Evolutionary conservation across 2,888 invertebrate genomes (phyloP), one percentile per base, ranked within the genome.

Genomic region (Panorpa germanica): DNA sequence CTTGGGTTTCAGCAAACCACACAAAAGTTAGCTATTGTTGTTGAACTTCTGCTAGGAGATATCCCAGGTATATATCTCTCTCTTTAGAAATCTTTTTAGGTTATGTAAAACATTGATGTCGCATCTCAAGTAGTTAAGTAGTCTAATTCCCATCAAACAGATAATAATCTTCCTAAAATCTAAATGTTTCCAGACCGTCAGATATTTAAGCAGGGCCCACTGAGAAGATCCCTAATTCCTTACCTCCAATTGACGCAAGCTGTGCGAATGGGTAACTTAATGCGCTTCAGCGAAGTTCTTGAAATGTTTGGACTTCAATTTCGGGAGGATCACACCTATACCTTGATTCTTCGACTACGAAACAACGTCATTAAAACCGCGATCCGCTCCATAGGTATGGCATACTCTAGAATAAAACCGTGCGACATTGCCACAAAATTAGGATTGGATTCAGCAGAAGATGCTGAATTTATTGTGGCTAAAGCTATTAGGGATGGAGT

Each of bases 331-430:
- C 70, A 76, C 43, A 85, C 83, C 0, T 76, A 74, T 43, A 77
- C 80, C 7, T 53, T 85, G 31, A 82, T 85, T 42, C 57, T 82
- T 28, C 66, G 83, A 30, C 55, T 85, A 34, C 61, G 81, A 31
- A 82, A 83, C 48, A 85, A 85, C 48, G 83, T 85, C 10, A 82
- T 85, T 46, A 81, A 82, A 53, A 81, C 82, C 1, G 80, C 78
- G 1, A 70, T 81, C 23, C 61, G 80, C 27, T 70, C 74, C 38
- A 81, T 85, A 44, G 78, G 75, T 11, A 50, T 74, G 16, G 77
- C 80, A 0, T 83, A 83, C 46, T 78, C 80, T 1, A 58, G 76
- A 39, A 83, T 83, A 40, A 73, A 75, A 3, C 65, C 82, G 11
- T 60, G 64, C 29, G 80, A 82, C 45, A 74, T 83, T 38, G 78